Base-by-base conservation (phyloP, 1,140 invertebrate genomes). In the Battus philenor region DNA sequence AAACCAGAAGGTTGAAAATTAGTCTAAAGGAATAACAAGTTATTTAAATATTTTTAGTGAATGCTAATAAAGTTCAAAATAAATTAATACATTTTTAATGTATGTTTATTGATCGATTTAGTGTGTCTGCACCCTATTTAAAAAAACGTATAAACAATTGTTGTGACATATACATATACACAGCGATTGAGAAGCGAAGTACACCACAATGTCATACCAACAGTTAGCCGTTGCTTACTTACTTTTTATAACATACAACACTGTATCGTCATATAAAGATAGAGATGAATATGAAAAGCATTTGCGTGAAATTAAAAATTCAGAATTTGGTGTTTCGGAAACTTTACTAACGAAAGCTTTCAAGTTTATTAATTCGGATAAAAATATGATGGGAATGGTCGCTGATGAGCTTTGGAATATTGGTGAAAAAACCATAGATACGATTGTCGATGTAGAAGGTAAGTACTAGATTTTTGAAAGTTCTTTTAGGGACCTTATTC, bases 341-440 rank as follows among this genome's bases (percentile, higher is more conserved):
- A 36, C 15, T 3, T 36, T 36, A 2, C 11, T 36, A 22, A 36
- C 33, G 3, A 36, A 36, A 36, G 33, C 33, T 18, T 36, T 36
- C 17, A 20, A 36, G 8, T 22, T 36, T 18, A 11, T 36, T 18
- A 36, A 36, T 36, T 36, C 33, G 4, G 33, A 36, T n/a, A 20
- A 20, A 20, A 17, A 36, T 22, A 7, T 36, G 33, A 36, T 36
- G 33, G 16, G 33, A 18, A 5, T 36, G n/a, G 33, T 36, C 0
- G 33, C 33, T 10, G 33, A 20, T 5, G 33, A 36, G 20, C 4
- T 36, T 4, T 36, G 33, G 33, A 36, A 36, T 20, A 9, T 36
- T 22, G 33, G 33, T 18, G 16, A 36, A 16, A 36, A 36, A 9
- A 20, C 33, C 9, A 36, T 36, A 20, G 33, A 36, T 17, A 36